phyloP scores from a whole-genome alignment of 2,113 vertebrate species.

The Oryzias javanicus region DNA sequence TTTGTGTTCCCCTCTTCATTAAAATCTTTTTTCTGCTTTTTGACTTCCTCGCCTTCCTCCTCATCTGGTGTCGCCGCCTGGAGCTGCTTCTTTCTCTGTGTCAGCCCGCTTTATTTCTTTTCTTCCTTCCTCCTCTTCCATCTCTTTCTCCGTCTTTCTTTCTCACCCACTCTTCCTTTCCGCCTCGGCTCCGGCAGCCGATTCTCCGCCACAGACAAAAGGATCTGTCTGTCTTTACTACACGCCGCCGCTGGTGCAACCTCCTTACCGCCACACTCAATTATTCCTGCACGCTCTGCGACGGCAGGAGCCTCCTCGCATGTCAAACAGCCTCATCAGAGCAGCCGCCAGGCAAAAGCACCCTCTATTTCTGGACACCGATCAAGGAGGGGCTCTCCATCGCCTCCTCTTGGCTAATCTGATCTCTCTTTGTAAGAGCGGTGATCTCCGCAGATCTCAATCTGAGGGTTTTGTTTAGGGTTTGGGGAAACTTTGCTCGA shows the following conservation, averaged over 20 bases:
- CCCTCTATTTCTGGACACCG: conserved; percentile 48
- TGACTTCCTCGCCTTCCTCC: conserved; percentile 30
- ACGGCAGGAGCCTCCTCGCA: conserved; percentile 51
- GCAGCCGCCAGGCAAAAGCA: conserved; percentile 21
- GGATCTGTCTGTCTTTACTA: conserved; percentile 51
- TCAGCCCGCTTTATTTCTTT: background rate
- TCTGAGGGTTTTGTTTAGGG: conserved; percentile 22
- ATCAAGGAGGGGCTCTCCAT: conserved; percentile 43
- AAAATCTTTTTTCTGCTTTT: conserved; percentile 43
- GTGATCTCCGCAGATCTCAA: conserved; percentile 31
- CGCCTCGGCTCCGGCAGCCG: conserved; percentile 31
- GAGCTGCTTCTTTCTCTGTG: conserved; percentile 42
- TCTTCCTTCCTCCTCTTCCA: conserved; percentile 7
- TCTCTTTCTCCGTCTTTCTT: conserved; percentile 24
- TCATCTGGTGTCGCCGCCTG: conserved; percentile 35
- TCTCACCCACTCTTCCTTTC: conserved; percentile 47
- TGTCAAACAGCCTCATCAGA: conserved; percentile 54
- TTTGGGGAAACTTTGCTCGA: conserved; percentile 26
- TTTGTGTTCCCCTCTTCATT: conserved; percentile 42
- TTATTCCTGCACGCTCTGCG: conserved; percentile 51
- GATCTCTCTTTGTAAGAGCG: conserved; percentile 33
- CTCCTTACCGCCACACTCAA: conserved; percentile 50
- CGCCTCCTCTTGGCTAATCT: conserved; percentile 38
- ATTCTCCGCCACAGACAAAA: conserved; percentile 44
- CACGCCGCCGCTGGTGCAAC: conserved; percentile 49